Evolutionary conservation across 2,113 vertebrate genomes (phyloP), one percentile per base, ranked within the genome.

Genomic region (Acanthisitta chloris): DNA sequence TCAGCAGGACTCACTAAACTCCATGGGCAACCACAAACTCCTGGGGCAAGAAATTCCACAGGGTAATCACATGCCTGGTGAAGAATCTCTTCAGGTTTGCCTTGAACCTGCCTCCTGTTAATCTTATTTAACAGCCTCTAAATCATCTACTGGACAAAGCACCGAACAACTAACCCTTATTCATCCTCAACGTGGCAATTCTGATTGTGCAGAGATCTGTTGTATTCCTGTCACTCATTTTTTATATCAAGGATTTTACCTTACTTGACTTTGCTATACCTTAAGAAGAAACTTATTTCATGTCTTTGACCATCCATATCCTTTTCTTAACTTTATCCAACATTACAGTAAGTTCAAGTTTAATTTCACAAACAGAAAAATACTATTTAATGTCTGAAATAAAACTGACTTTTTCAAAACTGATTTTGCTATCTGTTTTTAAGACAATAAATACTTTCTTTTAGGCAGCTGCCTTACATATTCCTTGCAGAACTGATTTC

Each of bases 201-300:
- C 17, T 38, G 59, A 81, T 6, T 18, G 9, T 28, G n/a, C 36
- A 48, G 45, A 49, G 14, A 67, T 58, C 59, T 91, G 16, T 15
- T 2, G 0, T 16, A 51, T 23, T 62, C 52, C n/a, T 0, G 1
- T 36, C 49, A 49, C 12, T 64, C 17, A 34, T 36, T 61, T 66
- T 34, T 46, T 34, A 64, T 1, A 17, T 8, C 52, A 81, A 52
- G 26, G 14, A 9, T 57, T 72, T 48, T 57, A 55, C 36, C 12
- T 31, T 55, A 66, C 42, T 52, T 6, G n/a, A 66, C 42, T 52
- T 6, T n/a, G 29, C 31, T 12, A 51, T 14, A 42, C 20, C 17
- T 67, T 76, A 57, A 8, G 76, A 61, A 26, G 13, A 67, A 64
- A 62, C 13, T 20, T 43, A 6, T 48, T 79, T 33, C 28, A 38